A percentile compares a stretch with the other conserved stretches of the same genome.
Conservation (phyloP, 2,797 vertebrate species). For the Ptychobarbus kaznakovi region DNA sequence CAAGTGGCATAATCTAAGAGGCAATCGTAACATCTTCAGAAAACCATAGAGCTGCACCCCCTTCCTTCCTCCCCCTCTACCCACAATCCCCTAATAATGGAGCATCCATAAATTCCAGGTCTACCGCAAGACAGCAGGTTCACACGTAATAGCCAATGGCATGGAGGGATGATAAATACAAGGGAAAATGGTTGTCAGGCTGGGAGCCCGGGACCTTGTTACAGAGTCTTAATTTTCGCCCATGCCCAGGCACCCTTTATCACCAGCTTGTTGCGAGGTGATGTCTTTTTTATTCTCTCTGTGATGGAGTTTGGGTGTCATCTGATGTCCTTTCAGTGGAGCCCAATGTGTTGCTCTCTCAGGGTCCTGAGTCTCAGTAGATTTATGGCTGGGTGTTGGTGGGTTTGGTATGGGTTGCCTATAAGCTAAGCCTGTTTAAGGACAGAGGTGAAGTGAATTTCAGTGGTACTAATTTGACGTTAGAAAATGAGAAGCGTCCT, state of each 20-base stretch:
- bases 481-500: not conserved
- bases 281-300: conserved; percentile 90
- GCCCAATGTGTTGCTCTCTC: conserved; percentile 81
- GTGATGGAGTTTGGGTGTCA: conserved; percentile 88
- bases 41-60: conserved; percentile 86
- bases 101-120: conserved; percentile 90
- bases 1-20: conserved; percentile 92
- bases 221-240: conserved; percentile 91
- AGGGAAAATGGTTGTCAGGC: conserved; percentile 89
- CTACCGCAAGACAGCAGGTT: conserved; percentile 84
- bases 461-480: not conserved
- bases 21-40: conserved; percentile 89
- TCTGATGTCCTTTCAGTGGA: conserved; percentile 85
- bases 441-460: not conserved
- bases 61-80: conserved; percentile 64
- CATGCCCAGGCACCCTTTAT: conserved; percentile 90
- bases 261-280: conserved; percentile 89
- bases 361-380: conserved; percentile 46
- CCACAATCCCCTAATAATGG: conserved; percentile 91
- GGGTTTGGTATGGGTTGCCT: conserved; percentile 21
- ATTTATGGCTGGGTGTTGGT: conserved; percentile 49
- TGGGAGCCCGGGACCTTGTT: conserved; percentile 86
- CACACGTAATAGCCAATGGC: conserved; percentile 80
- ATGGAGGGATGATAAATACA: conserved; percentile 92
- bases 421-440: conserved; percentile 20